phyloP scores from a whole-genome alignment of 2,797 vertebrate species.

The Rhinichthys osculus region DNA sequence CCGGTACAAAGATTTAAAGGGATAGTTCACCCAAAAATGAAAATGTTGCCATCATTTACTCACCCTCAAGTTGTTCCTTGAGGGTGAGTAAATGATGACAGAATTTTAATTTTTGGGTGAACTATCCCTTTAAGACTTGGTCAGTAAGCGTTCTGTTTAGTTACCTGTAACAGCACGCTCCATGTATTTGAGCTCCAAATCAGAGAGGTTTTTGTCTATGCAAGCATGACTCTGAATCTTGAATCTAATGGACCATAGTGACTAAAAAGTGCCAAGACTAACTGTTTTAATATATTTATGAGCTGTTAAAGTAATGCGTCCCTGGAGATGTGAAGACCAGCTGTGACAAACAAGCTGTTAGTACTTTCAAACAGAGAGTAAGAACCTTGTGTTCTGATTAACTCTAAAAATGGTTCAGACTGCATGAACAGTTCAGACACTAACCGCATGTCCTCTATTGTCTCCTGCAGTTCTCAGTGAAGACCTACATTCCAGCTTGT shows the following conservation, averaged over 20 bases:
- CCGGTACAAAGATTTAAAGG: neutral
- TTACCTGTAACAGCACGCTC: too few species aligned
- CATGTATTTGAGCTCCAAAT: neutral
- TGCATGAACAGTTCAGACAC: neutral
- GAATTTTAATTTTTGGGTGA: too few species aligned
- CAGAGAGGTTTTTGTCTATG: neutral
- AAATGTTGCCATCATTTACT: neutral
- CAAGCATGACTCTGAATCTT: neutral
- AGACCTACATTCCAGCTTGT: slow-evolving; percentile 97
- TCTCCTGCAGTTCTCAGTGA: slow-evolving; percentile 92
- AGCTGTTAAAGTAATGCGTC: slow-evolving; percentile 25
- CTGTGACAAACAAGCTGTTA: slow-evolving; percentile 19
- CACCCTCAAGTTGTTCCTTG: too few species aligned
- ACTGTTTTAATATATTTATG: slow-evolving; percentile 28
- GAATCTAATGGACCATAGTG: neutral
- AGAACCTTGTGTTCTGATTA: neutral
- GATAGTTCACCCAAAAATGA: neutral
- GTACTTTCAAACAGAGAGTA: slow-evolving; percentile 9
- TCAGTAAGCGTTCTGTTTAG: neutral
- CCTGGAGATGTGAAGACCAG: slow-evolving; percentile 23
- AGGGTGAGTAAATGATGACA: too few species aligned
- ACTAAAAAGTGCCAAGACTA: slow-evolving; percentile 17
- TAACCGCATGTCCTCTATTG: slow-evolving; percentile 10
- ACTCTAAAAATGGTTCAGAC: neutral
- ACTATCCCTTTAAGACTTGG: neutral